phyloP scores from a whole-genome alignment of 2,113 vertebrate species.

The Cyprinodon variegatus region DNA sequence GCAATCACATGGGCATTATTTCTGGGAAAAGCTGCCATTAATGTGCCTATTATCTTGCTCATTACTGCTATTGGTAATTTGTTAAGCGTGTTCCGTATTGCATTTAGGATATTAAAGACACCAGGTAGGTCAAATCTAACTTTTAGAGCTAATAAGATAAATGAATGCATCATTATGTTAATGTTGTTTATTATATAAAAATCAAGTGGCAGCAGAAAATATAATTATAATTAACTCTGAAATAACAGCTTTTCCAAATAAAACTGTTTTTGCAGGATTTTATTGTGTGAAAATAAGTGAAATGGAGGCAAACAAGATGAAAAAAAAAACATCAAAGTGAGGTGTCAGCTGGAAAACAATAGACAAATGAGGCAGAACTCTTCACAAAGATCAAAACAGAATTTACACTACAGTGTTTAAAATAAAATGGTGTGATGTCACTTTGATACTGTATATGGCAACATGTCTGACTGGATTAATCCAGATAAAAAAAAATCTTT shows the following conservation, averaged over 20 bases:
- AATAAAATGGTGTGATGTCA: neutral
- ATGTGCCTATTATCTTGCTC: conserved; percentile 4
- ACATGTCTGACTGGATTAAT: neutral
- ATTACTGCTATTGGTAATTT: conserved; percentile 20
- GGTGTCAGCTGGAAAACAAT: neutral
- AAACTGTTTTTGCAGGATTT: neutral
- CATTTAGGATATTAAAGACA: conserved; percentile 25
- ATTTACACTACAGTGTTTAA: neutral
- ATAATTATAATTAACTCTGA: too few species aligned
- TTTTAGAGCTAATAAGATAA: conserved; percentile 22
- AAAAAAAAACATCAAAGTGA: conserved; percentile 4
- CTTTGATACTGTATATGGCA: neutral
- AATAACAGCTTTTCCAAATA: too few species aligned
- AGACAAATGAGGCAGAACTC: neutral
- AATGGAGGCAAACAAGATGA: conserved; percentile 3
- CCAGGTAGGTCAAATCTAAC: neutral
- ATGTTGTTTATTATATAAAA: neutral
- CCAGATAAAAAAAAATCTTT: neutral
- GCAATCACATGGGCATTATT: conserved; percentile 3
- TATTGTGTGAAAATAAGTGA: neutral
- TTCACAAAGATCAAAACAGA: conserved; percentile 13
- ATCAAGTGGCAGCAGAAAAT: neutral
- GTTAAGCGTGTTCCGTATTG: conserved; percentile 13
- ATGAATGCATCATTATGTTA: neutral
- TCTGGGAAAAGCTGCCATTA: conserved; percentile 13